Evolutionary conservation across 2,113 vertebrate species (phyloP).

Genomic region (Rattus rattus): DNA sequence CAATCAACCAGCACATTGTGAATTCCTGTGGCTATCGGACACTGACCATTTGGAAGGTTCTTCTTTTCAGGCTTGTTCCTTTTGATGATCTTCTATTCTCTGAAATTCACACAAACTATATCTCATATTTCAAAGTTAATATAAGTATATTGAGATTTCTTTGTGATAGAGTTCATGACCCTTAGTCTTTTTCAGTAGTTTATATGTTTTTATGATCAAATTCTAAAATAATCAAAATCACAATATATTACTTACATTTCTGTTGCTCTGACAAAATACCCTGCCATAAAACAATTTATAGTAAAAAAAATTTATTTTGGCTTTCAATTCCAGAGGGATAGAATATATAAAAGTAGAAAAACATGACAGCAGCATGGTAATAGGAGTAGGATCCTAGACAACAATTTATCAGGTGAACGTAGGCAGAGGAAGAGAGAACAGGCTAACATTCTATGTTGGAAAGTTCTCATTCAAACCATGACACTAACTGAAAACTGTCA

Average conservation of each 20-base stretch:
- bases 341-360: background rate
- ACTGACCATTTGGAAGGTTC: rapidly evolving
- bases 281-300: background rate
- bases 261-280: background rate
- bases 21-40: background rate
- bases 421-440: no score
- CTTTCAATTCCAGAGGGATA: background rate
- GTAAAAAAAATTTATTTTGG: background rate
- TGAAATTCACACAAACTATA: background rate
- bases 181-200: background rate
- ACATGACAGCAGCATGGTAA: background rate
- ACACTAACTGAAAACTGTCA: background rate
- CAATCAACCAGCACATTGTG: background rate
- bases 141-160: background rate
- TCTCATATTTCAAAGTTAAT: background rate
- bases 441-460: background rate
- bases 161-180: background rate
- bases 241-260: background rate
- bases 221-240: background rate
- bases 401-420: background rate
- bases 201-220: background rate
- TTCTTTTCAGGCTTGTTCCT: background rate
- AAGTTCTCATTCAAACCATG: background rate
- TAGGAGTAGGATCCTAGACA: background rate
- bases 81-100: background rate